Base-by-base conservation (phyloP, 2,888 invertebrate species). In the Drosophila phalerata region DNA sequence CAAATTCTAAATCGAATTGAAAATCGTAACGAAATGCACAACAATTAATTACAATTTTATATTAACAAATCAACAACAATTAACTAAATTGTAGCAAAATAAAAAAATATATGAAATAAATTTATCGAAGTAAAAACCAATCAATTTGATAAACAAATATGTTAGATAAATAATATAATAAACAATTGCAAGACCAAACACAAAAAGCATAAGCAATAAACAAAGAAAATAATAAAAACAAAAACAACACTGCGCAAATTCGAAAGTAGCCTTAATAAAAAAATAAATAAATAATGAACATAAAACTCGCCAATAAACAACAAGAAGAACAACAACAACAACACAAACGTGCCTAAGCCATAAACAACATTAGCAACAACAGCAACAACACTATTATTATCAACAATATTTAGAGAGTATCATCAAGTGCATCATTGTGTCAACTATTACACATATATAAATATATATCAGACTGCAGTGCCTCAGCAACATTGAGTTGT, bases 311-410 rank as follows among this genome's bases (percentile, higher is more conserved):
- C 42, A 38, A 61, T 32, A 56, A 51, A 34, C 45, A 40, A 34
- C 49, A 62, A 64, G 22, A 22, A 22, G 22, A 3, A 22, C 49
- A 62, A 64, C 56, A 61, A 42, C 56, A 64, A 77, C 64, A 66
- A 86, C 85, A 87, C 87, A 69, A 72, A 85, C 80, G 84, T 84
- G 84, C 84, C 84, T 84, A 80, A 82, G 47, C 55, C 68, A 73
- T 67, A 62, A 81, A 65, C 62, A 73, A 55, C 69, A 69, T 34
- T 68, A 57, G 25, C 32, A 60, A 60, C 56, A 61, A 38, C 52
- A 63, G 69, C 64, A 56, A 17, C 30, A 11, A n/a, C 22, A 25
- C 38, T 37, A 48, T 5, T 30, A 19, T 11, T 11, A 49, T 5
- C 28, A 11, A 10, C 37, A 43, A 30, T 6, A 28, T 34, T 32